Base-by-base conservation (phyloP, 1,140 invertebrate genomes). In the Leucophenga varia region DNA sequence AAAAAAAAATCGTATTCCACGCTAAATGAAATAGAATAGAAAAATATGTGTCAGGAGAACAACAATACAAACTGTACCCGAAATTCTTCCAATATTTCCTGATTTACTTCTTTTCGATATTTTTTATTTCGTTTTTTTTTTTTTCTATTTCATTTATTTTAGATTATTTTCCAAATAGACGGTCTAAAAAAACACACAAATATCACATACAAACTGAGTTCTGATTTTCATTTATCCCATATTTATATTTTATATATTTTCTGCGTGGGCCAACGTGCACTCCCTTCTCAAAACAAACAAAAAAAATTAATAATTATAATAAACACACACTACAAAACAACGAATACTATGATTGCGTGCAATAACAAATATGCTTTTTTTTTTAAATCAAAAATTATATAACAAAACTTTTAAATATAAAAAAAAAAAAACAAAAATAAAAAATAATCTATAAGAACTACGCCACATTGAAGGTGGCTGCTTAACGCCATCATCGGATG, bases 151-250 rank as follows among this genome's bases (percentile, higher is more conserved):
- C 4, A 47, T 57, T 63, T 47, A 53, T 67, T 72, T 60, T 73
- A 73, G 70, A 73, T 65, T 73, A 73, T 59, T 73, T 54, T 44
- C 70, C 70, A 43, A 73, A 73, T 72, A 72, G 70, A 63, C 47
- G 70, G 54, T 58, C 59, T 54, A 72, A 68, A 55, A 72, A 71
- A 55, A 59, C 59, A 53, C 64, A 54, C 63, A 67, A 72, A 64
- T 67, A 52, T 72, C 59, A 53, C 64, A 54, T 60, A 67, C 72
- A 64, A 64, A 52, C 70, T 72, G 49, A 72, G 37, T 49, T 55
- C 10, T 40, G 6, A 20, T 43, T 31, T 10, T 46, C 25, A 41
- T 4, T 47, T 48, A 37, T 51, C 34, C 30, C 31, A 42, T 57
- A 32, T 53, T 53, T 58, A 4, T 44, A 30, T 44, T 30, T 44